Percentiles rank a stretch among this genome's conserved stretches.
Evolutionary conservation across 2,888 invertebrate genomes (phyloP).

Genomic region (Glaucopsyche alexis): DNA sequence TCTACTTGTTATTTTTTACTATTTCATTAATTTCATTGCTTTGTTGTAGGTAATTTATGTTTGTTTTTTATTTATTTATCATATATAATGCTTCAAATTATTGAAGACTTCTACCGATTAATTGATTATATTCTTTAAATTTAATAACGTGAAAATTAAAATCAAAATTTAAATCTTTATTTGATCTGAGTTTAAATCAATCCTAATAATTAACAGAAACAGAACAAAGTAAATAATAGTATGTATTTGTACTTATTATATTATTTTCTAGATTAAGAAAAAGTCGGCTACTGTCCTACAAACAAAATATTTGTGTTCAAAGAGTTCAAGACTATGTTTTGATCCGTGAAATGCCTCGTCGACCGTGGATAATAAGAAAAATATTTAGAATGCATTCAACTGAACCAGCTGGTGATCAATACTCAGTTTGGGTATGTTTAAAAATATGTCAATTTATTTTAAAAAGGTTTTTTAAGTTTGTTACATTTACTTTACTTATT

Average conservation of each 20-base stretch:
- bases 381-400: conserved; percentile 79
- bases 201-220: neutral
- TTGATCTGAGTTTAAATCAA: too few relatives aligned
- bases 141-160: too few relatives aligned
- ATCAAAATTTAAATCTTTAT: too few relatives aligned
- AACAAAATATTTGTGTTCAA: neutral
- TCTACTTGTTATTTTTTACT: too few relatives aligned
- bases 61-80: too few relatives aligned
- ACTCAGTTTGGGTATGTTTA: conserved; percentile 81
- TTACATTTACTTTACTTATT: neutral
- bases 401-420: conserved; percentile 76
- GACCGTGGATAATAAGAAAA: conserved; percentile 66
- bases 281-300: neutral
- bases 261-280: neutral
- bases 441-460: neutral
- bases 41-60: too few relatives aligned
- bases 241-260: neutral
- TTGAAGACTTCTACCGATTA: too few relatives aligned
- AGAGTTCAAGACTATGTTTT: neutral
- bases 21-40: too few relatives aligned
- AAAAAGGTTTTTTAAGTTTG: neutral
- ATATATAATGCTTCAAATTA: too few relatives aligned
- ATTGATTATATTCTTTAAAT: too few relatives aligned
- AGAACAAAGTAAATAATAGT: neutral
- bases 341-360: conserved; percentile 53